These are phyloP conservation scores for Temnothorax nylanderi DNA, from an alignment of 1,140 invertebrate genomes.

Conservation along the genomic window DNA sequence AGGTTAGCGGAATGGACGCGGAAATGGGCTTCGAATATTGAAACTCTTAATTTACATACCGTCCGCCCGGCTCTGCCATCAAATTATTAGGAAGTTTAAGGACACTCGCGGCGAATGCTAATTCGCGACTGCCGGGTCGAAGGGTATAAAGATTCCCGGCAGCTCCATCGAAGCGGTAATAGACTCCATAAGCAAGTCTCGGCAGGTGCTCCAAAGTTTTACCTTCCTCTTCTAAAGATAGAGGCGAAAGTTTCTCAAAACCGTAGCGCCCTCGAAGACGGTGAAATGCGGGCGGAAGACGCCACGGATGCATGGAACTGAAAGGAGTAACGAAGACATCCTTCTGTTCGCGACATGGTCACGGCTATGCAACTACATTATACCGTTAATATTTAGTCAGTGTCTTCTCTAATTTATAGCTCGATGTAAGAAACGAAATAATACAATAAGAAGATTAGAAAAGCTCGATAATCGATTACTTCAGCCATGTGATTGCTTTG, in stretches of 20 bases:
- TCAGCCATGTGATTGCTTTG: neutral
- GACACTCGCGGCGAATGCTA: slow-evolving; percentile 61
- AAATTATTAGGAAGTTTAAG: slow-evolving; percentile 68
- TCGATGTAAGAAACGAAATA: neutral
- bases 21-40: slow-evolving; percentile 61
- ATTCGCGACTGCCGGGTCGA: slow-evolving; percentile 60
- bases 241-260: slow-evolving; percentile 68
- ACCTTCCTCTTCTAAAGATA: slow-evolving; percentile 62
- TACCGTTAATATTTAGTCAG: neutral
- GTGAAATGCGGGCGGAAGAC: slow-evolving; percentile 47
- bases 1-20: slow-evolving; percentile 54
- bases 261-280: slow-evolving; percentile 58
- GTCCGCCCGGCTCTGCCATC: slow-evolving; percentile 37
- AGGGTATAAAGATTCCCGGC: slow-evolving; percentile 67
- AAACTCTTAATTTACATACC: slow-evolving; percentile 62
- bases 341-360: neutral
- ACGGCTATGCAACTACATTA: too few relatives aligned
- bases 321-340: neutral
- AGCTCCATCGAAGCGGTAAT: slow-evolving; percentile 69
- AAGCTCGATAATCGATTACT: neutral
- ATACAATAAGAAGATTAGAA: neutral
- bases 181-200: slow-evolving; percentile 72
- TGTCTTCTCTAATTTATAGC: neutral
- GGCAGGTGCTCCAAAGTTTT: slow-evolving; percentile 71
- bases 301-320: slow-evolving; percentile 5